phyloP scores from a whole-genome alignment of 2,113 vertebrate genomes.

The Sciurus niger region DNA sequence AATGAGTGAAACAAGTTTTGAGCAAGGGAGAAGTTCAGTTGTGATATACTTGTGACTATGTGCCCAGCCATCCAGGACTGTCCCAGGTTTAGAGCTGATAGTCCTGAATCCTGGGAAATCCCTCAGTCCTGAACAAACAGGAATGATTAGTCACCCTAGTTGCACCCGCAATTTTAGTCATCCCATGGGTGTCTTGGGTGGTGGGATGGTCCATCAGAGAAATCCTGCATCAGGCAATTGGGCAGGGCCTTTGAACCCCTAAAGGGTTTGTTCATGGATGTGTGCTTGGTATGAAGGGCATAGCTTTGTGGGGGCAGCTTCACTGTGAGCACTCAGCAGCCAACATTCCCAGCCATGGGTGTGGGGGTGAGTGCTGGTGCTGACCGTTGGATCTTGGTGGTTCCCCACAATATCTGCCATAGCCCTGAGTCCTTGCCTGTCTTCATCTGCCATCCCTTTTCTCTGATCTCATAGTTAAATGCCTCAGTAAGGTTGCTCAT shows the following conservation, averaged over 20 bases:
- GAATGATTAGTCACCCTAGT: not conserved
- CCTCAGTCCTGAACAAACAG: not conserved
- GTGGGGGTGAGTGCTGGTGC: not conserved
- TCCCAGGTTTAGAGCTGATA: too few relatives aligned
- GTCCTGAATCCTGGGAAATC: too few relatives aligned
- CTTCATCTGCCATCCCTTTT: not conserved
- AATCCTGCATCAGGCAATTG: not conserved
- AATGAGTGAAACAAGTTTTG: too few relatives aligned
- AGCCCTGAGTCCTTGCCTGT: not conserved
- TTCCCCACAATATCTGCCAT: not conserved
- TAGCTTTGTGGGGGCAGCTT: not conserved
- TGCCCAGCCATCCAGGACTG: too few relatives aligned
- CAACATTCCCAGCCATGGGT: not conserved
- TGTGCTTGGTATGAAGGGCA: not conserved
- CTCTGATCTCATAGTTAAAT: not conserved
- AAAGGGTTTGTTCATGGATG: not conserved
- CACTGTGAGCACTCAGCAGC: not conserved
- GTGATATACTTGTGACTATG: too few relatives aligned
- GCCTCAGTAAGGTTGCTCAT: too few relatives aligned
- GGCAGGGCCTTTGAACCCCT: not conserved
- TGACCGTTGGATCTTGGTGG: not conserved
- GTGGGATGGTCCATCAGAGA: not conserved
- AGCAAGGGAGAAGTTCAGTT: too few relatives aligned
- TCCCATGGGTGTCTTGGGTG: not conserved
- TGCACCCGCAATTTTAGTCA: not conserved